Base-by-base conservation (phyloP, 1,140 invertebrate species). In the Drosophila ficusphila region DNA sequence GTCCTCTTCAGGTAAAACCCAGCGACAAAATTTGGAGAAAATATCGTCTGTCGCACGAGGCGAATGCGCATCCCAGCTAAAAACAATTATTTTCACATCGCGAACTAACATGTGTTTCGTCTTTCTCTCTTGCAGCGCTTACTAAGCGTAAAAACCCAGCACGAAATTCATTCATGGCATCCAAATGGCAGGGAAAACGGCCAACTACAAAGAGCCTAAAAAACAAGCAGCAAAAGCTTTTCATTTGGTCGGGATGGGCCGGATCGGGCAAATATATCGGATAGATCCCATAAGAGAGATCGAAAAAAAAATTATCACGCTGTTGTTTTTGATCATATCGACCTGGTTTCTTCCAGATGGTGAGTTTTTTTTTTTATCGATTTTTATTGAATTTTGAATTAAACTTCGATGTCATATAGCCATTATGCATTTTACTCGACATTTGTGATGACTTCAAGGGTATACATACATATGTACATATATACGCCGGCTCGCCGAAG, bases 91-190 rank as follows among this genome's bases (percentile, higher is more conserved):
- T 64, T 64, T 64, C 56, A n/a, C 60, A 62, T 46, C 8, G 31
- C 60, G 31, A 88, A 86, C 81, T 70, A 86, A 86, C 81, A 86
- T 88, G 62, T 86, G 82, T 86, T 74, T 61, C 74, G 23, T 41
- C 53, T 54, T 29, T 69, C 54, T 18, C 51, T 64, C 53, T 56
- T 82, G 88, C 70, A 76, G 62, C 46, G 81, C 81, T 86, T 86
- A 85, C 76, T 73, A 73, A 73, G 81, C 82, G 82, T 88, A 82
- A 89, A 86, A 61, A 48, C 42, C 76, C 70, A 60, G 47, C 77
- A 82, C 52, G 77, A 78, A 68, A 70, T 74, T 78, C 82, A 86
- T 86, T 77, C 82, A 82, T 76, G 21, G 70, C 54, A 48, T 44
- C 5, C 33, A 12, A 21, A 46, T 42, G 14, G 33, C 23, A 64